phyloP scores from a whole-genome alignment of 2,888 invertebrate species.

The Barypeithes pellucidus region DNA sequence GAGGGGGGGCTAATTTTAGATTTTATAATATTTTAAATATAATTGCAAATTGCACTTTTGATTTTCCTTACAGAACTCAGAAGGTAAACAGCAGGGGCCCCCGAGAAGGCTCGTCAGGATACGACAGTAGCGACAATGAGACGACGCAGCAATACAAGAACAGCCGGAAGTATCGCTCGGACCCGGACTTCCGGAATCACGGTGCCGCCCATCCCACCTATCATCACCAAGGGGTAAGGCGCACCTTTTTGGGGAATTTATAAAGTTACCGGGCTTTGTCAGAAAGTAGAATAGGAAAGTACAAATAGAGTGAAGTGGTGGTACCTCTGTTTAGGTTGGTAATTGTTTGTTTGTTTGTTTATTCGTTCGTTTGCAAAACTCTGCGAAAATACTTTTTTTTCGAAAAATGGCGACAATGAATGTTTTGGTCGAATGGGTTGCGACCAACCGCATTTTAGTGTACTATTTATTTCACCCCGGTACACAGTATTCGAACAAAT shows the following conservation, averaged over 20 bases:
- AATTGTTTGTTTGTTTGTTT: too few relatives aligned
- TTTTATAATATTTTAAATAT: too few relatives aligned
- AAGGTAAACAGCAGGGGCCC: slow-evolving; percentile 77
- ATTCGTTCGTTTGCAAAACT: too few relatives aligned
- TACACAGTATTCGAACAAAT: neutral
- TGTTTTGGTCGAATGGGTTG: too few relatives aligned
- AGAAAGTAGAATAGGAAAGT: neutral
- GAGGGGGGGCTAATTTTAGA: too few relatives aligned
- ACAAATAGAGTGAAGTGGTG: too few relatives aligned
- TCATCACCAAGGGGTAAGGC: slow-evolving; percentile 69
- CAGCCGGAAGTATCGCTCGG: slow-evolving; percentile 86
- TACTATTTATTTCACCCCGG: neutral
- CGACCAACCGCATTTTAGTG: too few relatives aligned
- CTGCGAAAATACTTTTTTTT: too few relatives aligned
- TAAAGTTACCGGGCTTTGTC: neutral
- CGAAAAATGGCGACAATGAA: too few relatives aligned
- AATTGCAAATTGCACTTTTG: too few relatives aligned
- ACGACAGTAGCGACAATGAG: slow-evolving; percentile 92
- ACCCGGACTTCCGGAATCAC: slow-evolving; percentile 87
- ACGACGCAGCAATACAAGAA: slow-evolving; percentile 79
- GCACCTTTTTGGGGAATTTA: slow-evolving; percentile 19
- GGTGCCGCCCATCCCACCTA: slow-evolving; percentile 57
- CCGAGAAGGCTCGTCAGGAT: slow-evolving; percentile 92
- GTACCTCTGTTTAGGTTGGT: too few relatives aligned
- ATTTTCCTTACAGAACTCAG: slow-evolving; percentile 71